Evolutionary conservation across 2,888 invertebrate species (phyloP), one percentile per base, ranked within the genome.

Genomic region (Perdita meconis): DNA sequence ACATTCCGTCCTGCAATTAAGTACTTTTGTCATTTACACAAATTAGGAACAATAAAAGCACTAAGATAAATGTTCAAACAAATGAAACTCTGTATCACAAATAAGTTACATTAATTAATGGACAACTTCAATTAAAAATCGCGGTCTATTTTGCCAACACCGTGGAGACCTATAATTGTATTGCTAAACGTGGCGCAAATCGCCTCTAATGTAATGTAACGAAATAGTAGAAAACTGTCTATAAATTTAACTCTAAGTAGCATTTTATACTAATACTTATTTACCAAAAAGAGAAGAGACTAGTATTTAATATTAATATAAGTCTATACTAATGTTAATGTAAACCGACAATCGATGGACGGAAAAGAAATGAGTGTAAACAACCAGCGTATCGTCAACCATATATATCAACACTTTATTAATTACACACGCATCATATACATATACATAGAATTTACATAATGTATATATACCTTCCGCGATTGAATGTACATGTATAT

Each of bases 391-490:
- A 83, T 84, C 75, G 73, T 88, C 84, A 88, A 89, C 87, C 89
- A 88, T 86, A 85, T 86, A 87, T 90, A 88, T 86, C 88, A 89
- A 89, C 89, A 89, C 87, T 90, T 90, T 89, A 90, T 90, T 89
- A 78, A 87, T 88, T 88, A 83, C 81, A 90, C 88, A 88, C 85
- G 81, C 82, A 88, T 88, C 83, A 83, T 88, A 83, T 86, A 89
- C 87, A 86, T 89, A 83, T 88, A 89, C 64, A 77, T 79, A 77
- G 72, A 72, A 72, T 79, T 78, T 72, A 78, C 73, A 75, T 78
- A 66, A 75, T 78, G 75, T 83, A 78, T 81, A 47, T 47, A 78
- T 85, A 81, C 82, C 72, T 83, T 85, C 83, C 78, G 81, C 80
- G 82, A 84, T 85, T 84, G 83, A 87, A 86, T 88, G 82, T 89